Base-by-base conservation (phyloP, 2,888 invertebrate genomes). In the Allygus modestus region DNA sequence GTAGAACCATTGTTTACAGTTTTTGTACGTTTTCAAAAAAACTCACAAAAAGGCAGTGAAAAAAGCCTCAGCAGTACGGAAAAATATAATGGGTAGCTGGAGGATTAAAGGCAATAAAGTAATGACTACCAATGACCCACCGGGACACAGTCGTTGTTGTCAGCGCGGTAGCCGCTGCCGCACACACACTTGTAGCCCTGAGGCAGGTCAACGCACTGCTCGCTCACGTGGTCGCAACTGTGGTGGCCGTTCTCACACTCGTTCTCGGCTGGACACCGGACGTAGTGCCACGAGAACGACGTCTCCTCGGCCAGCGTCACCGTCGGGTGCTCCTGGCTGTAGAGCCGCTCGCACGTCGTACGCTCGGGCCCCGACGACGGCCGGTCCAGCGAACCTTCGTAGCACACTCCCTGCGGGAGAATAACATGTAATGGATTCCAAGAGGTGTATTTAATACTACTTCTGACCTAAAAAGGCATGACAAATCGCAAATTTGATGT, bases 181-280 rank as follows among this genome's bases (percentile, higher is more conserved):
- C 98, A 98, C 86, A 93, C 93, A 90, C 98, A 98, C 88, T 94
- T 93, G 90, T 96, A 98, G n/a, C 96, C 96, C 84, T 93, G 92
- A 0, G 93, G 93, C 15, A 95, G 90, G 90, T 99, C 97, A 81
- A 95, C 95, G 90, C 98, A 99, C 88, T 95, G 94, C 92, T 99
- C 97, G 1, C 97, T 97, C 84, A 95, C 93, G 0, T 94, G 92
- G 90, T 97, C 95, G 90, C 99, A 99, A 84, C 94, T 96, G 89
- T 98, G 98, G 90, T 98, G 98, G 2, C 94, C 94, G 90, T 98
- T 98, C 65, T 92, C 91, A 89, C 98, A 99, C 90, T 99, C 98
- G 89, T 99, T 96, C 91, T 99, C 99, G 0, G 96, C 94, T 0
- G 98, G 98, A 89, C 98, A 77, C 15, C 77, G 77, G 0, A 96